phyloP scores from a whole-genome alignment of 2,888 invertebrate genomes.

The Erannis defoliaria region DNA sequence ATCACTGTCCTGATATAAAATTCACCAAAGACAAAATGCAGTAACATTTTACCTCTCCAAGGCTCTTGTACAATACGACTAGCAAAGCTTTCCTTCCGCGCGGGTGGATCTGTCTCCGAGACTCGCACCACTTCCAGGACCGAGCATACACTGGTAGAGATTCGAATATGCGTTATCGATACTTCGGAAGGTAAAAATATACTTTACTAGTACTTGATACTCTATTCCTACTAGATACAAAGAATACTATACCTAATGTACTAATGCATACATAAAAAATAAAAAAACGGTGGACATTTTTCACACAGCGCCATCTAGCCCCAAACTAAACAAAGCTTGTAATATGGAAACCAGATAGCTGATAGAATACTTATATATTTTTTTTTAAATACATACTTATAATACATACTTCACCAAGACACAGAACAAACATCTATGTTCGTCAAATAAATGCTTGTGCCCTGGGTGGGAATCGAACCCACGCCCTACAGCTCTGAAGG shows the following conservation, averaged over 20 bases:
- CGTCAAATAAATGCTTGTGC: too few species aligned
- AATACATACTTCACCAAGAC: too few species aligned
- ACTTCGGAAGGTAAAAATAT: background rate
- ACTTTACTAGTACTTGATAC: slow-evolving; percentile 1
- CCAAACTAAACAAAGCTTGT: too few species aligned
- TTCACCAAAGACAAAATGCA: slow-evolving; percentile 33
- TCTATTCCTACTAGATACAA: background rate
- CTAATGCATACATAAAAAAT: background rate
- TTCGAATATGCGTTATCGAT: background rate
- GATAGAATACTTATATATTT: too few species aligned
- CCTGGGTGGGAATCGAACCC: too few species aligned
- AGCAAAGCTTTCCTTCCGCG: slow-evolving; percentile 37
- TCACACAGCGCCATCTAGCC: too few species aligned
- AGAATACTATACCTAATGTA: background rate
- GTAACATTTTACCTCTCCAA: slow-evolving; percentile 35
- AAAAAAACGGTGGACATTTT: too few species aligned
- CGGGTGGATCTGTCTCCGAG: slow-evolving; percentile 29
- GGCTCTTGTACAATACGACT: slow-evolving; percentile 28
- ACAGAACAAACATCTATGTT: too few species aligned
- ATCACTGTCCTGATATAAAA: slow-evolving; percentile 23
- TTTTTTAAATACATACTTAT: too few species aligned
- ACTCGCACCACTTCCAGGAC: slow-evolving; percentile 26
- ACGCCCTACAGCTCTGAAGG: too few species aligned
- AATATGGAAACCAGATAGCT: too few species aligned
- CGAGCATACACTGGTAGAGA: slow-evolving; percentile 21